A percentile compares a stretch with the other conserved stretches of the same genome.
phyloP scores from a whole-genome alignment of 1,140 invertebrate species.

The Megalonaias nervosa region DNA sequence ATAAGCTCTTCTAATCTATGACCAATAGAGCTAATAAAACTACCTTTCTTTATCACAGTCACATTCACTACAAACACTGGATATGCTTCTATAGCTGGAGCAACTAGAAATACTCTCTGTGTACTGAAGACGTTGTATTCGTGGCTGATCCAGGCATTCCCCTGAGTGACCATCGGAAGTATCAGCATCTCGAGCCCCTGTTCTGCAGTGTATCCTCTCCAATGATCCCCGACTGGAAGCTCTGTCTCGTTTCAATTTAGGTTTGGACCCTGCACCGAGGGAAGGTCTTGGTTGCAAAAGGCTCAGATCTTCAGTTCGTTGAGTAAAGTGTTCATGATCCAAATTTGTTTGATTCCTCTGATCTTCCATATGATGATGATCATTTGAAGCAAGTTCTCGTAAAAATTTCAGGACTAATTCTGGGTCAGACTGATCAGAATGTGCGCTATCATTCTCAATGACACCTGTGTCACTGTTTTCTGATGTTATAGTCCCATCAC shows the following conservation, averaged over 20 bases:
- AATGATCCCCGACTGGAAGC: constrained; percentile 6
- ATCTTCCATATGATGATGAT: no score
- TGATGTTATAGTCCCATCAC: constrained; percentile 31
- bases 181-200: constrained; percentile 20
- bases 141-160: background rate
- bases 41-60: constrained; percentile 63
- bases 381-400: no score
- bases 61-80: constrained; percentile 53
- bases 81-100: constrained; percentile 56
- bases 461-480: background rate
- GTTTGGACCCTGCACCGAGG: background rate
- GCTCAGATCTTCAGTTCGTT: no score
- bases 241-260: background rate
- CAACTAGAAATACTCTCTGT: constrained; percentile 45
- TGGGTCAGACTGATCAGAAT: no score
- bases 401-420: no score
- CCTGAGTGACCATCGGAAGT: constrained; percentile 22
- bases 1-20: no score
- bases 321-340: no score
- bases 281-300: no score
- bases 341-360: no score
- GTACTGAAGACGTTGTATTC: background rate
- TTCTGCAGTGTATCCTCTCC: constrained; percentile 24
- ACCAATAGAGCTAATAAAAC: background rate
- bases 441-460: no score